phyloP scores from a whole-genome alignment of 2,888 invertebrate genomes.

The Philonicus albiceps region DNA sequence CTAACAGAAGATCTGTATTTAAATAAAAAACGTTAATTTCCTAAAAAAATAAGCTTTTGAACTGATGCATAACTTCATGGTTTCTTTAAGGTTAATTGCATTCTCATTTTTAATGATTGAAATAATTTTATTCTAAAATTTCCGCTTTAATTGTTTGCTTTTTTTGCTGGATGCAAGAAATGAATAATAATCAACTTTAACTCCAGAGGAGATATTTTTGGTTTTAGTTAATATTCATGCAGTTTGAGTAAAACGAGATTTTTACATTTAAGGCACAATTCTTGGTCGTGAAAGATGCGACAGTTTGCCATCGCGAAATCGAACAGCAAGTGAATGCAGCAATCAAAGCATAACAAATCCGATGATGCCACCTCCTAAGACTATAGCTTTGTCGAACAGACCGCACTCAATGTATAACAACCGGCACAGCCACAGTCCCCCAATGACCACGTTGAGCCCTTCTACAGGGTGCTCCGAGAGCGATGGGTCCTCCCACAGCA shows the following conservation, averaged over 20 bases:
- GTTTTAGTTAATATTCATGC: neutral
- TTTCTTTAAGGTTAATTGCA: neutral
- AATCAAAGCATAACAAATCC: conserved; percentile 55
- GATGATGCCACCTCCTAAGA: conserved; percentile 61
- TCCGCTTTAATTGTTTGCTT: conserved; percentile 25
- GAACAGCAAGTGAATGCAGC: conserved; percentile 71
- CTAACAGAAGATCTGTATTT: neutral
- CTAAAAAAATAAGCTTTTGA: neutral
- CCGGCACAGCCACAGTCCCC: conserved; percentile 61
- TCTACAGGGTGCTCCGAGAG: conserved; percentile 73
- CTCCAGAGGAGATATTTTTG: neutral
- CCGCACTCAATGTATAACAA: conserved; percentile 63
- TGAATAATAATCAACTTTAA: neutral
- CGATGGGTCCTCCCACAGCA: conserved; percentile 73
- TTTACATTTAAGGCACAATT: conserved; percentile 53
- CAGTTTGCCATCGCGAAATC: conserved; percentile 78
- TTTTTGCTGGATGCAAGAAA: conserved; percentile 14
- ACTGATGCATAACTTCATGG: neutral
- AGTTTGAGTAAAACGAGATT: neutral
- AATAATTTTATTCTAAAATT: neutral
- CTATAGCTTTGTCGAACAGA: conserved; percentile 62
- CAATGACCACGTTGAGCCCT: conserved; percentile 67
- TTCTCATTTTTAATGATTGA: neutral
- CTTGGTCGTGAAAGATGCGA: conserved; percentile 77
- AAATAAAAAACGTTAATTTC: neutral